Evolutionary conservation across 2,113 vertebrate genomes (phyloP).

Genomic region (Glaucidium brasilianum): DNA sequence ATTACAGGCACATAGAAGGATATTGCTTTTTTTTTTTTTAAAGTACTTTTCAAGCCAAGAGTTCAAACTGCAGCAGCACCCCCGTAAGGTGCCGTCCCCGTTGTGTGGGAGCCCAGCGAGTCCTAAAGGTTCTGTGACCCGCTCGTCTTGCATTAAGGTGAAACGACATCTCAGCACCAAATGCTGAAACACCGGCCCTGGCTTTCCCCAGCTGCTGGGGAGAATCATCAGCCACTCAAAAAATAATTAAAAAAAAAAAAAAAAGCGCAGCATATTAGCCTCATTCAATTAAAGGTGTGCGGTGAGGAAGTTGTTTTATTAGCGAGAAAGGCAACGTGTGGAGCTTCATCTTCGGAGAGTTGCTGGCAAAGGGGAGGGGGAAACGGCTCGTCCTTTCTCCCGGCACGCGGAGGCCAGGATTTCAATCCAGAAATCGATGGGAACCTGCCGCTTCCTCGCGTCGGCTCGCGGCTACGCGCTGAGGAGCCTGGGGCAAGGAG

Average conservation of each 20-base stretch:
- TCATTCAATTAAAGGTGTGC: not conserved
- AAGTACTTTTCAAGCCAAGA: not conserved
- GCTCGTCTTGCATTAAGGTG: no score
- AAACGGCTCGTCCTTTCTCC: accelerated
- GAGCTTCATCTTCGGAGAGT: not conserved
- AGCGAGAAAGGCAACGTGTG: accelerated
- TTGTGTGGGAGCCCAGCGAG: no score
- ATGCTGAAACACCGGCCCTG: accelerated
- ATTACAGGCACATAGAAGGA: not conserved
- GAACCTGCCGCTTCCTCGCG: not conserved
- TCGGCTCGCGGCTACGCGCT: not conserved
- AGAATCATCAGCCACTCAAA: not conserved
- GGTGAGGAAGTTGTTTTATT: not conserved
- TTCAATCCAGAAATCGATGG: accelerated
- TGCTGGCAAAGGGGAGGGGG: not conserved
- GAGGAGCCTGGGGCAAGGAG: no score
- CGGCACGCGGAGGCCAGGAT: accelerated
- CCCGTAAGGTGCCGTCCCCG: not conserved
- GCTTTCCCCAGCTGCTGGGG: not conserved
- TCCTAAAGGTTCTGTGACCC: no score
- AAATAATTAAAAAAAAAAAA: not conserved
- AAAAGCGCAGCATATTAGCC: not conserved
- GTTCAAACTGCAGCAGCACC: not conserved
- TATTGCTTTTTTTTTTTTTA: not conserved
- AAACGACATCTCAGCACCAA: no score